Percentiles rank a stretch among this genome's conserved stretches.
phyloP scores from a whole-genome alignment of 2,113 vertebrate genomes.

The Dendropsophus ebraccatus region DNA sequence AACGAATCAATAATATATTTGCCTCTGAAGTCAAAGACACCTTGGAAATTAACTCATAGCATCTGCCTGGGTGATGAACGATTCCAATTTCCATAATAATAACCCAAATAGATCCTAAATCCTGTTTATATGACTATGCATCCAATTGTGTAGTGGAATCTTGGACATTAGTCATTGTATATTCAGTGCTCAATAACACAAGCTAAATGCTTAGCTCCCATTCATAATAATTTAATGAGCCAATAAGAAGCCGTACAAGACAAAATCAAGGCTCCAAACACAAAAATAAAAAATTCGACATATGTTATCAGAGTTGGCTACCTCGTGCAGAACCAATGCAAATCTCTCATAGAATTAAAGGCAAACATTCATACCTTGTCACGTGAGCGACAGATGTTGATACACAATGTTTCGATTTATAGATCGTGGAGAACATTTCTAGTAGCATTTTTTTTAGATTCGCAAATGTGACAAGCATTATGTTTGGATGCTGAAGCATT shows the following conservation, averaged over 20 bases:
- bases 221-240: slow-evolving; percentile 41
- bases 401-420: not conserved
- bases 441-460: not conserved
- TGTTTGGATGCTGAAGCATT: not conserved
- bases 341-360: slow-evolving; percentile 15
- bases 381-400: slow-evolving; percentile 13
- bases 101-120: slow-evolving; percentile 45
- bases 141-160: slow-evolving; percentile 26
- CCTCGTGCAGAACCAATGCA: not conserved
- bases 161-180: slow-evolving; percentile 32
- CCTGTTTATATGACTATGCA: slow-evolving; percentile 33
- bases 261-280: slow-evolving; percentile 23
- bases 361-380: slow-evolving; percentile 1
- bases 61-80: slow-evolving; percentile 44
- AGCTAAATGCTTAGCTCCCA: not conserved
- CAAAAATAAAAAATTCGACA: slow-evolving; percentile 25
- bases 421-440: not conserved
- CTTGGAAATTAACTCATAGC: slow-evolving; percentile 55
- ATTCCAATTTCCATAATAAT: slow-evolving; percentile 33
- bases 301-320: slow-evolving; percentile 8
- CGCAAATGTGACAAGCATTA: slow-evolving; percentile 1
- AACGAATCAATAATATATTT: slow-evolving; percentile 53
- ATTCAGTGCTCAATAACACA: not conserved
- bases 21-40: slow-evolving; percentile 45
- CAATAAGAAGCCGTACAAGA: slow-evolving; percentile 21